phyloP scores from a whole-genome alignment of 1,140 invertebrate genomes.

The Drosophila saltans region DNA sequence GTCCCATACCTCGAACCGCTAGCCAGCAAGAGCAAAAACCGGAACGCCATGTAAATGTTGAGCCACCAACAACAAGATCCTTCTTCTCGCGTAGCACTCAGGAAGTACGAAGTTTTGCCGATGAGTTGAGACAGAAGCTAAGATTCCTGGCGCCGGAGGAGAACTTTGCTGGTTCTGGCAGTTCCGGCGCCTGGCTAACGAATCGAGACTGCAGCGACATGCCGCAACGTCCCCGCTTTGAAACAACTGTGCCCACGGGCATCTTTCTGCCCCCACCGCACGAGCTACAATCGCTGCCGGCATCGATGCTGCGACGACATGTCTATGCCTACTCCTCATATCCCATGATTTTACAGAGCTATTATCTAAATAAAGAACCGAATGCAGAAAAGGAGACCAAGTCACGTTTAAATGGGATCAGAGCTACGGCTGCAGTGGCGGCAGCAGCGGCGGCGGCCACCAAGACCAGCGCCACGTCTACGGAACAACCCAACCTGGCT shows the following conservation, averaged over 20 bases:
- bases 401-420: conserved; percentile 58
- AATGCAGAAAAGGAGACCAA: conserved; percentile 35
- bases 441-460: conserved; percentile 46
- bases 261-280: conserved; percentile 91
- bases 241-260: conserved; percentile 90
- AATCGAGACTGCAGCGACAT: conserved; percentile 38
- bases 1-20: conserved; percentile 82
- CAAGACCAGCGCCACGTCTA: conserved; percentile 22
- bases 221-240: conserved; percentile 86
- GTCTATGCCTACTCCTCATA: conserved; percentile 81
- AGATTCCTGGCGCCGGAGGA: conserved; percentile 71
- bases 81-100: conserved; percentile 67
- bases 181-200: conserved; percentile 48
- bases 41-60: conserved; percentile 23
- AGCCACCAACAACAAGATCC: conserved; percentile 44
- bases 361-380: conserved; percentile 48
- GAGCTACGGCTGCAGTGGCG: conserved; percentile 61
- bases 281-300: conserved; percentile 86
- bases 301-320: conserved; percentile 67
- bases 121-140: conserved; percentile 76
- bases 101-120: conserved; percentile 71
- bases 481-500: conserved; percentile 57
- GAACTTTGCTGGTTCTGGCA: conserved; percentile 56
- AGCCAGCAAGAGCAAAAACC: conserved; percentile 14
- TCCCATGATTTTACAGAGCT: conserved; percentile 70